Evolutionary conservation across 2,888 invertebrate species (phyloP), one percentile per base, ranked within the genome.

Genomic region (Poecilus cupreus): DNA sequence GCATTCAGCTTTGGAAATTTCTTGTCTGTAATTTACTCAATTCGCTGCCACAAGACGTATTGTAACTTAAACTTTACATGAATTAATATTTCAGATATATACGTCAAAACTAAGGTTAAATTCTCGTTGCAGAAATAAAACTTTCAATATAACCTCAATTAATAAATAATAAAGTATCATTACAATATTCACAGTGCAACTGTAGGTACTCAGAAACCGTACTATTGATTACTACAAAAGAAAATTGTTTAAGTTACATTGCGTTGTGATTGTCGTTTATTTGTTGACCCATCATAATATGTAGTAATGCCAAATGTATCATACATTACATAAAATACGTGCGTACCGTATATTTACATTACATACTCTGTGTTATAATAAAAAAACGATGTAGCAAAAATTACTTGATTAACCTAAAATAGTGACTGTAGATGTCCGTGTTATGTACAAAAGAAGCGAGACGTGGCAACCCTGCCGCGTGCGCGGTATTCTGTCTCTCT

Each of bases 261-360:
- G 32, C 16, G 16, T 13, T 18, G 10, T 51, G 16, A 51, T 18
- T 16, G 24, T 68, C 77, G 64, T 57, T 80, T 51, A 54, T 39
- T 60, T 76, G 46, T 37, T 51, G 60, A 64, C 26, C 60, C 24
- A 60, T 26, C 64, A 18, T 37, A 83, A 85, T 84, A 82, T 87
- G 85, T 87, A 87, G 88, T 87, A 88, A 88, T 88, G 89, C 89
- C 89, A 89, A 89, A 89, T 89, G 89, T 89, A 89, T 87, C 86
- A 88, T 88, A 88, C 86, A 87, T 49, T 32, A 76, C 32, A 76
- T 57, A 26, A 75, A 49, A 37, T 68, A 57, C 76, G 76, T 76
- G 76, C 76, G 32, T 68, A 68, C 37, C 76, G 51, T 68, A 68
- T 68, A 68, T 32, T 51, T 68, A 68, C 64, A 32, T 60, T 68